phyloP scores from a whole-genome alignment of 1,140 invertebrate genomes.

The Panulirus ornatus region DNA sequence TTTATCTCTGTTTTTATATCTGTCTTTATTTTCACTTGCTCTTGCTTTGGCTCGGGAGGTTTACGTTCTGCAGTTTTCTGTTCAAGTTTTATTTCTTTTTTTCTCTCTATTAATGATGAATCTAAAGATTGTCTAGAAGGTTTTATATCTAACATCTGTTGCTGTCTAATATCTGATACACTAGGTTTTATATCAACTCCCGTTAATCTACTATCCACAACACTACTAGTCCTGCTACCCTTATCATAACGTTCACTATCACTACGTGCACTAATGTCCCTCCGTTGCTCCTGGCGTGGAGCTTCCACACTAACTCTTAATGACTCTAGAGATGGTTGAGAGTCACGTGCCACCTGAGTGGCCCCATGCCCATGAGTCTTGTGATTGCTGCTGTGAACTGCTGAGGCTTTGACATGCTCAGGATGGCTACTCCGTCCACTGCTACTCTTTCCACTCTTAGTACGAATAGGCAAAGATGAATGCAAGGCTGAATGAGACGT shows the following conservation, averaged over 20 bases:
- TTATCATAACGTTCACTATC: conserved; percentile 65
- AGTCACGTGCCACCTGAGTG: conserved; percentile 34
- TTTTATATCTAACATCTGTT: conserved; percentile 61
- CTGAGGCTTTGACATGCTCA: conserved; percentile 49
- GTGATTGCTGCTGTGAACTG: conserved; percentile 55
- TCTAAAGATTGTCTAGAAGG: conserved; percentile 70
- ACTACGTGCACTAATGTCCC: conserved; percentile 71
- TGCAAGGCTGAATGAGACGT: conserved; percentile 63
- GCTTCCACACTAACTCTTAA: conserved; percentile 25
- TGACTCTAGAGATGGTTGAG: conserved; percentile 45
- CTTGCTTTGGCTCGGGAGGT: conserved; percentile 61
- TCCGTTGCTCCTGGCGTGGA: conserved; percentile 41
- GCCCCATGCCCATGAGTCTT: conserved; percentile 52
- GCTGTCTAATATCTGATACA: conserved; percentile 62
- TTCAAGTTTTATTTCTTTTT: conserved; percentile 71
- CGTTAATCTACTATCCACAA: conserved; percentile 54
- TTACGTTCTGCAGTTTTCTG: conserved; percentile 65
- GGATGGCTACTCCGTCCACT: conserved; percentile 50
- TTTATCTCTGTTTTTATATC: conserved; percentile 64
- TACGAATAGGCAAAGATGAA: conserved; percentile 23
- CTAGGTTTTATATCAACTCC: conserved; percentile 61
- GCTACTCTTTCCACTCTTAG: conserved; percentile 61
- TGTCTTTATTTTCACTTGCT: conserved; percentile 63
- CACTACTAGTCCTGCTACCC: conserved; percentile 68
- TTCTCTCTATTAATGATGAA: conserved; percentile 49